These are phyloP conservation scores for Falcaria lacertinaria DNA, from an alignment of 2,888 invertebrate species.

Conservation along the genomic window DNA sequence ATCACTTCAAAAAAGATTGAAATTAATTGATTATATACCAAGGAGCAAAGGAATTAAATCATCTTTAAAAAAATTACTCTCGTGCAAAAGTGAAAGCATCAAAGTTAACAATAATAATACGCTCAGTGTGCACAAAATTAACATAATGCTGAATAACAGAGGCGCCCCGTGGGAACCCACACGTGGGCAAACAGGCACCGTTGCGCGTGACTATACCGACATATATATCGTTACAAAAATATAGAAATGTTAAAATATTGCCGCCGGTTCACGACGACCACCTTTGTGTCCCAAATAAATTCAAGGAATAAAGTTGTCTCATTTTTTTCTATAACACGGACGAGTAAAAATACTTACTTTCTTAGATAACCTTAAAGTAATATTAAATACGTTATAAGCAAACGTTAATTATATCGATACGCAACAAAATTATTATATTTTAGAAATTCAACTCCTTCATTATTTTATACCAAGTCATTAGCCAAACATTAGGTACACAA, in stretches of 20 bases:
- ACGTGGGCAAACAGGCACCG: slow-evolving; percentile 62
- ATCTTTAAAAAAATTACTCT: slow-evolving; percentile 17
- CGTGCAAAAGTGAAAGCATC: slow-evolving; percentile 35
- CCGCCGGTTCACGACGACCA: neutral
- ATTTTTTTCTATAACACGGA: too few relatives aligned
- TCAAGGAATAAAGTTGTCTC: too few relatives aligned
- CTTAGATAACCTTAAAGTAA: too few relatives aligned
- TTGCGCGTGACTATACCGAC: slow-evolving; percentile 27
- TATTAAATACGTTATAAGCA: too few relatives aligned
- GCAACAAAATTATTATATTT: too few relatives aligned
- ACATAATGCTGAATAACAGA: slow-evolving; percentile 67
- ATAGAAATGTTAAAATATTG: slow-evolving; percentile 21
- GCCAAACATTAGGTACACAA: neutral
- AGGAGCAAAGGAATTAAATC: too few relatives aligned
- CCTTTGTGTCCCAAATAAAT: neutral
- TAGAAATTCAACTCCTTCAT: slow-evolving; percentile 9
- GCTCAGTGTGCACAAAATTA: slow-evolving; percentile 57
- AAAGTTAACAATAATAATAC: slow-evolving; percentile 54
- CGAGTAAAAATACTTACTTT: too few relatives aligned
- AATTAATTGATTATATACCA: too few relatives aligned
- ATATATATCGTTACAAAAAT: slow-evolving; percentile 24
- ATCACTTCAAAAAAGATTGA: too few relatives aligned
- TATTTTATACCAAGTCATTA: slow-evolving; percentile 8
- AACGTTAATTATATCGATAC: too few relatives aligned
- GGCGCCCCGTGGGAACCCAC: slow-evolving; percentile 53